These are phyloP conservation scores for Agrochola litura DNA, from an alignment of 2,888 invertebrate species.

Conservation along the genomic window DNA sequence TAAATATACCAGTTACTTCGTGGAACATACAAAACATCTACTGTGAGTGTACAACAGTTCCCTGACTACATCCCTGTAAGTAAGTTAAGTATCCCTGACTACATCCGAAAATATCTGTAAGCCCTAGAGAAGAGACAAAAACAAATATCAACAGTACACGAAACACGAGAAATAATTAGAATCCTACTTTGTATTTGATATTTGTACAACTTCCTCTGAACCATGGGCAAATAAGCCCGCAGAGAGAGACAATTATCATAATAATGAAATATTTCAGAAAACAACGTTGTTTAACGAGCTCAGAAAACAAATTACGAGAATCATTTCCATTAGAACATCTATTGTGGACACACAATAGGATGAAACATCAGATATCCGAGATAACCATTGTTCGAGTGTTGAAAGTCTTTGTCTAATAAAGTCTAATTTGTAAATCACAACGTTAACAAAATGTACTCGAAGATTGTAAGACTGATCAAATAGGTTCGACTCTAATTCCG, in stretches of 20 bases:
- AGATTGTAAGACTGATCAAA: conserved; percentile 7
- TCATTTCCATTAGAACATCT: conserved; percentile 51
- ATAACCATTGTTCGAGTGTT: conserved; percentile 54
- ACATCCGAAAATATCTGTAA: neutral
- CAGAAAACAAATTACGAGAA: conserved; percentile 45
- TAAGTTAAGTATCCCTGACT: too few species aligned
- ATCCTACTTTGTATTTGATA: neutral
- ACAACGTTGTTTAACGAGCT: conserved; percentile 43
- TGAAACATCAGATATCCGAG: conserved; percentile 48
- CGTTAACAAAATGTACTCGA: conserved; percentile 13
- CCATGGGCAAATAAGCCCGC: neutral
- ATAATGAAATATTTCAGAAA: conserved; percentile 48
- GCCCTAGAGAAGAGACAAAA: conserved; percentile 3
- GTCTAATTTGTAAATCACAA: conserved; percentile 46
- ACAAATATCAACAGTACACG: neutral
- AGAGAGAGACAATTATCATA: conserved; percentile 36
- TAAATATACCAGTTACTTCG: neutral
- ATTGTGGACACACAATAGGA: conserved; percentile 57
- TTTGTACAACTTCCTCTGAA: conserved; percentile 19
- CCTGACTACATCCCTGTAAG: neutral
- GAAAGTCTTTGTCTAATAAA: conserved; percentile 51
- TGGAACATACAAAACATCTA: neutral
- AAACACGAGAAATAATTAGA: conserved; percentile 11
- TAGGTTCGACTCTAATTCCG: conserved; percentile 17
- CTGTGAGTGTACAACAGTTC: neutral